These are phyloP conservation scores for Cyclargus thomasi DNA, from an alignment of 1,140 invertebrate genomes.

Conservation along the genomic window DNA sequence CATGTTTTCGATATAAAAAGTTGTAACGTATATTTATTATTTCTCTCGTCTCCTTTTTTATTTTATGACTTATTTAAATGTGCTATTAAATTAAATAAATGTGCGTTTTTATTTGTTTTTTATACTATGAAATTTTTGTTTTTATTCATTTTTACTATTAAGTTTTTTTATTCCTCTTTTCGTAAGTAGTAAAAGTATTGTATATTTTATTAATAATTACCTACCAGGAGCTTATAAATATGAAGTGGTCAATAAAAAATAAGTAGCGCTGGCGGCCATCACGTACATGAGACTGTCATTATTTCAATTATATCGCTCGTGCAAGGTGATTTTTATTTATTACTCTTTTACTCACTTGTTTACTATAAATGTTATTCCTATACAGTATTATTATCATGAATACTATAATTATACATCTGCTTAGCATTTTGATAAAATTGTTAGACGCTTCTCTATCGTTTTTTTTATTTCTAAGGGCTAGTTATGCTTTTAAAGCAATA, in stretches of 20 bases:
- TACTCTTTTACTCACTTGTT: too few relatives aligned
- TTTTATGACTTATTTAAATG: not conserved
- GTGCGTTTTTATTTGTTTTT: not conserved
- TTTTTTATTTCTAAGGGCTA: too few relatives aligned
- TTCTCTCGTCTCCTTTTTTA: not conserved
- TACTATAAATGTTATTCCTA: too few relatives aligned
- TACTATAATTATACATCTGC: too few relatives aligned
- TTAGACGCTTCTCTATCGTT: too few relatives aligned
- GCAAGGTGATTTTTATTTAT: not conserved
- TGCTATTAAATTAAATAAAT: not conserved
- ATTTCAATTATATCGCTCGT: conserved; percentile 11
- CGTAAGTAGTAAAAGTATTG: not conserved
- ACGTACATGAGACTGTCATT: conserved; percentile 5
- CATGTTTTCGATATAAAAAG: not conserved
- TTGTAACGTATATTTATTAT: not conserved
- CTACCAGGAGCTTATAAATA: not conserved
- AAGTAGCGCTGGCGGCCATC: conserved; percentile 1
- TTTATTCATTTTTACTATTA: not conserved
- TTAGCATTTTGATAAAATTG: too few relatives aligned
- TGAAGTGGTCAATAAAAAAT: not conserved
- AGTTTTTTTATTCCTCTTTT: not conserved
- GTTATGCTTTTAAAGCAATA: too few relatives aligned
- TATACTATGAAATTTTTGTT: not conserved
- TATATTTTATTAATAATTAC: not conserved
- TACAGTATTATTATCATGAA: too few relatives aligned